Percentiles rank a stretch among this genome's conserved stretches.
Evolutionary conservation across 1,140 invertebrate genomes (phyloP).

Genomic region (Formica selysi): DNA sequence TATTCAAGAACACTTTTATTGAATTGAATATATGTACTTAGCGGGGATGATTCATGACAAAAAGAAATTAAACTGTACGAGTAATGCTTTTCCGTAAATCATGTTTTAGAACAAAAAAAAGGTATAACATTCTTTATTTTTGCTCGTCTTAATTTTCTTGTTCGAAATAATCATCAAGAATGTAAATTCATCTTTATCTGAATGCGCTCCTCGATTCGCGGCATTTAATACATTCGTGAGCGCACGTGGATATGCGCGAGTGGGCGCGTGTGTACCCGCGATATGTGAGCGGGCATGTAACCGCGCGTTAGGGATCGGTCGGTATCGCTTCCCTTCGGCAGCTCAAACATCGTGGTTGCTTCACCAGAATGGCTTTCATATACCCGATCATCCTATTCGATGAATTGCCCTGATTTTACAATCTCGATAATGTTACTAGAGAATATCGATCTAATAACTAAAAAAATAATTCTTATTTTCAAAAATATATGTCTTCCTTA

Average conservation of each 20-base stretch:
- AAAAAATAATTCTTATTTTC: not conserved
- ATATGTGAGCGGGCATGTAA: constrained; percentile 42
- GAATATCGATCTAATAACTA: not conserved
- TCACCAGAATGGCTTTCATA: constrained; percentile 42
- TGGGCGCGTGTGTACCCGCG: constrained; percentile 28
- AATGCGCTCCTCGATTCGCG: constrained; percentile 42
- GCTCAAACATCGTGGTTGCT: constrained; percentile 65
- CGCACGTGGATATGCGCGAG: constrained; percentile 44
- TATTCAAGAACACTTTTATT: not conserved
- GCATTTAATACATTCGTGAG: constrained; percentile 67
- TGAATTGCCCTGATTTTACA: not conserved
- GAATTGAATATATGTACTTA: not conserved
- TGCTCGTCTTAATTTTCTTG: not conserved
- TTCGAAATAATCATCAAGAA: not conserved
- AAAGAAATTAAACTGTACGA: not conserved
- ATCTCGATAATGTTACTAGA: not conserved
- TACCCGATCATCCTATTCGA: not conserved
- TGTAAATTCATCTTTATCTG: constrained; percentile 33
- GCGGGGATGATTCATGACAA: not conserved
- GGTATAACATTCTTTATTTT: not conserved
- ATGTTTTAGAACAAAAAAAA: not conserved
- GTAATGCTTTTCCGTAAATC: not conserved
- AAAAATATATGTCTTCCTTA: not conserved
- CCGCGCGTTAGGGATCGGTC: constrained; percentile 55
- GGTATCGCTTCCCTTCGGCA: constrained; percentile 55